Evolutionary conservation across 2,113 vertebrate genomes (phyloP), one percentile per base, ranked within the genome.

Genomic region (Zosterops hypoxanthus): DNA sequence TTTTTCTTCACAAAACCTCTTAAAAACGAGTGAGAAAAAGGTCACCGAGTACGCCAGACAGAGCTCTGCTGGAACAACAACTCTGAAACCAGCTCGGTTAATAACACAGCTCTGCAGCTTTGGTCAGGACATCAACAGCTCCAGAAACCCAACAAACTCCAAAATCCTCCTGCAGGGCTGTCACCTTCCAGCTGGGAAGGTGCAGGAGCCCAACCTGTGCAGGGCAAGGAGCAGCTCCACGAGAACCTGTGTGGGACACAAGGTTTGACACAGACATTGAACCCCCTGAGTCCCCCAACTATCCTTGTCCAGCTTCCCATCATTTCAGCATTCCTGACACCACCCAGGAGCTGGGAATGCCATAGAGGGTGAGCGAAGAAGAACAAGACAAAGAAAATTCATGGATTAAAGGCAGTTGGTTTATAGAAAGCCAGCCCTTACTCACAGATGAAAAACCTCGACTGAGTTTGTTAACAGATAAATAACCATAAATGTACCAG

Each of bases 181-280:
- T 4, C 80, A 19, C 75, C 29, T 28, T 6, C 11, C 72, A 31
- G 33, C 1, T 2, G 36, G 56, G 61, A 23, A 29, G 0, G 4
- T 2, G 23, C 25, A 52, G 22, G 29, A 71, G 18, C 31, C 21
- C 50, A 0, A 14, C 4, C 4, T n/a, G n/a, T 0, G 33, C 56
- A 3, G 14, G 1, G 8, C n/a, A 6, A 17, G 36, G 47, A 26
- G 47, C 33, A 33, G 82, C 79, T 7, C 24, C 56, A 25, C 0
- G 0, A 29, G 13, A 73, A 28, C 9, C 23, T 6, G 0, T 0
- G 1, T 3, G 64, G 39, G n/a, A 34, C 47, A 70, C 46, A 44
- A 5, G 26, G 36, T 8, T 28, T 33, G 0, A 7, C 33, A 6
- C 12, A 21, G 24, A 9, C 2, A 8, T 0, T 2, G 1, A 55